These are phyloP conservation scores for Hymenochirus boettgeri DNA, from an alignment of 2,113 vertebrate species.

Conservation along the genomic window DNA sequence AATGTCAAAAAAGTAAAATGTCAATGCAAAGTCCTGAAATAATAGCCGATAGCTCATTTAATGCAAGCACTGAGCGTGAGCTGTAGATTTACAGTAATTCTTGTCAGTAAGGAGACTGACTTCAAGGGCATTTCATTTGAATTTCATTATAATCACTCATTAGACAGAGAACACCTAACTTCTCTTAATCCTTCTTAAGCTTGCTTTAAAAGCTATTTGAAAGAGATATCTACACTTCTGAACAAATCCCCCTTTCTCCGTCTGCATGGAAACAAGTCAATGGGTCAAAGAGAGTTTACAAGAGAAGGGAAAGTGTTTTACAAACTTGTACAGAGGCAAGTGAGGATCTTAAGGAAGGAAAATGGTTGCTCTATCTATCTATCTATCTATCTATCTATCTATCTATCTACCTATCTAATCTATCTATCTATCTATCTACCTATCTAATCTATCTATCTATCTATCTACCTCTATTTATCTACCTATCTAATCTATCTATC, in stretches of 20 bases:
- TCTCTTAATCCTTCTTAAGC: slow-evolving; percentile 39
- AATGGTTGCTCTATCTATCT: no score
- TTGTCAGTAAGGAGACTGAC: slow-evolving; percentile 21
- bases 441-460: no score
- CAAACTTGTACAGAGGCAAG: slow-evolving; percentile 1
- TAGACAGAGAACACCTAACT: slow-evolving; percentile 30
- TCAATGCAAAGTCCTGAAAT: neutral
- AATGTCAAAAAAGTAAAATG: no score
- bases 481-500: no score
- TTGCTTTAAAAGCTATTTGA: slow-evolving; percentile 24
- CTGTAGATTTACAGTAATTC: slow-evolving; percentile 18
- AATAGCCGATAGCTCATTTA: neutral
- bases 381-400: no score
- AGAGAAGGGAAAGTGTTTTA: neutral
- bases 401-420: no score
- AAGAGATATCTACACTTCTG: slow-evolving; percentile 15
- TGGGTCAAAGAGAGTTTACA: slow-evolving; percentile 27
- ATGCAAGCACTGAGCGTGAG: neutral
- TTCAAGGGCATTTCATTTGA: slow-evolving; percentile 33
- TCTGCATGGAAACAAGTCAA: slow-evolving; percentile 16
- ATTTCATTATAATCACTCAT: slow-evolving; percentile 35
- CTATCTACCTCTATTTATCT: no score
- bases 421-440: no score
- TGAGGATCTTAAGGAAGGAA: no score
- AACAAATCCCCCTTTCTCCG: slow-evolving; percentile 12